Conservation (phyloP, 1,140 invertebrate species). For the Helicoverpa armigera region DNA sequence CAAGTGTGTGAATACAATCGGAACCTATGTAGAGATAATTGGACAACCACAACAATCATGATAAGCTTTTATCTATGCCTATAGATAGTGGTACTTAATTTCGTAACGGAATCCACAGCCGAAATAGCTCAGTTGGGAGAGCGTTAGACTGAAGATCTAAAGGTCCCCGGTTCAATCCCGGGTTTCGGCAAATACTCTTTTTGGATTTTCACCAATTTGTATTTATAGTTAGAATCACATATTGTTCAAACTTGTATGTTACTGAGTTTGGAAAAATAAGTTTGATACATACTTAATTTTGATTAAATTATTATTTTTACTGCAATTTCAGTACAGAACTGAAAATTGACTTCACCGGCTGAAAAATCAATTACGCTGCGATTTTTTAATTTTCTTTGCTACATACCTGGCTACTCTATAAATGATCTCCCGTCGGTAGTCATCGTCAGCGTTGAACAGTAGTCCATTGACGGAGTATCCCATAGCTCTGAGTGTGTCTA, state of each 20-base stretch:
- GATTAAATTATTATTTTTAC: too few species aligned
- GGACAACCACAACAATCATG: too few species aligned
- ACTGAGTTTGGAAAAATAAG: too few species aligned
- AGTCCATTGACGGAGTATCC: conserved; percentile 67
- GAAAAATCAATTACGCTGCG: too few species aligned
- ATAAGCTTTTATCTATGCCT: neutral
- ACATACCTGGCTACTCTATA: conserved; percentile 64
- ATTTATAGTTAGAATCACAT: neutral
- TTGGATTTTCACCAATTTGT: neutral
- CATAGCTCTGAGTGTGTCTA: conserved; percentile 55
- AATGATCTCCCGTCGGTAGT: conserved; percentile 71
- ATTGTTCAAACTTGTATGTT: too few species aligned
- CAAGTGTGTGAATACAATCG: too few species aligned
- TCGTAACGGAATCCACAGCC: neutral
- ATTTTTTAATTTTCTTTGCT: neutral
- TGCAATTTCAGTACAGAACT: too few species aligned
- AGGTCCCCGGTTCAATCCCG: conserved; percentile 63
- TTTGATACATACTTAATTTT: too few species aligned
- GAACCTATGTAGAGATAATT: too few species aligned
- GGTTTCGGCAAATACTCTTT: conserved; percentile 59
- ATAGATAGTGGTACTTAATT: conserved; percentile 26
- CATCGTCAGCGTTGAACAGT: conserved; percentile 70
- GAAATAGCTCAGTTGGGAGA: conserved; percentile 57
- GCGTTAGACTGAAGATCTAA: conserved; percentile 59
- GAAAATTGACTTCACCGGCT: too few species aligned